Conservation (phyloP, 1,140 invertebrate species). For the Drusus annulatus region DNA sequence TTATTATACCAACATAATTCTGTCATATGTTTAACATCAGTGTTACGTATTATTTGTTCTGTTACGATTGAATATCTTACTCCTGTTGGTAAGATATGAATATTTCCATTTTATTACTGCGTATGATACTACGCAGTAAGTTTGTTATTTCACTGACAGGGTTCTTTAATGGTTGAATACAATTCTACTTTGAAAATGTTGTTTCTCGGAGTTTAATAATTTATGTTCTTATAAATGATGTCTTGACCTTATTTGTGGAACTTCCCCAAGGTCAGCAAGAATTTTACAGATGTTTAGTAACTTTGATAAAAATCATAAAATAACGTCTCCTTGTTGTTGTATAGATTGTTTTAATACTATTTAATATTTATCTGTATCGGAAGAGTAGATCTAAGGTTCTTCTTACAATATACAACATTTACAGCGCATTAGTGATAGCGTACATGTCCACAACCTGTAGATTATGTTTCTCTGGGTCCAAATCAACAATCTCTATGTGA, state of each 20-base stretch:
- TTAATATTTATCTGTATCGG: slow-evolving; percentile 33
- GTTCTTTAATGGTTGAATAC: slow-evolving; percentile 49
- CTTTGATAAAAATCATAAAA: slow-evolving; percentile 15
- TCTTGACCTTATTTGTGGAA: neutral
- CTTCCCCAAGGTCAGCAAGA: slow-evolving; percentile 16
- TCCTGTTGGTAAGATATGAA: slow-evolving; percentile 51
- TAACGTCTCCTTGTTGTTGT: slow-evolving; percentile 50
- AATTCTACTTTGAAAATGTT: slow-evolving; percentile 46
- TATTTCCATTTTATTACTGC: slow-evolving; percentile 50
- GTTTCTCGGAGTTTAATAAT: slow-evolving; percentile 32
- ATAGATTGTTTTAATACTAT: slow-evolving; percentile 49
- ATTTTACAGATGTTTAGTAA: slow-evolving; percentile 24
- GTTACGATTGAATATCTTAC: slow-evolving; percentile 47
- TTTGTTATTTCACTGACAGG: slow-evolving; percentile 57
- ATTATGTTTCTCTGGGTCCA: slow-evolving; percentile 45
- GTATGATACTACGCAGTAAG: slow-evolving; percentile 34
- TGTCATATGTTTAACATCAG: slow-evolving; percentile 52
- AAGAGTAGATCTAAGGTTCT: slow-evolving; percentile 27
- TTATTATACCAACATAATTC: slow-evolving; percentile 42
- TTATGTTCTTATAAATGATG: slow-evolving; percentile 30
- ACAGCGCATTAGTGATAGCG: slow-evolving; percentile 16
- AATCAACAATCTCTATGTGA: slow-evolving; percentile 30
- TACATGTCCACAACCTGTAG: slow-evolving; percentile 28
- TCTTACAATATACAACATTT: slow-evolving; percentile 13
- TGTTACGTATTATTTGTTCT: slow-evolving; percentile 55